phyloP scores from a whole-genome alignment of 2,888 invertebrate species.

The Acanthococcus lagerstroemiae region DNA sequence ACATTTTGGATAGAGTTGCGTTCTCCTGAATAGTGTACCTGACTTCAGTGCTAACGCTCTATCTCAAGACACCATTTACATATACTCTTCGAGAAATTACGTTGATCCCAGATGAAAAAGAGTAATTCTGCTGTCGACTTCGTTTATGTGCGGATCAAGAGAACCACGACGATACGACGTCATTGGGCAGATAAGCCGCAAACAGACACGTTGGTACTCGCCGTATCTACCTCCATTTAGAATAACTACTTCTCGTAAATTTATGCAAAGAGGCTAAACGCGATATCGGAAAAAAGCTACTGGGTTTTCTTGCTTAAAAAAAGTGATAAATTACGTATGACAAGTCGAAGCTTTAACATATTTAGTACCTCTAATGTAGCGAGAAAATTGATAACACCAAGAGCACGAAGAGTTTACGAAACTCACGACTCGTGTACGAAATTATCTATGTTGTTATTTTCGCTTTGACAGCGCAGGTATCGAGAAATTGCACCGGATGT shows the following conservation, averaged over 20 bases:
- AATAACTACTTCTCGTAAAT: conserved; percentile 24
- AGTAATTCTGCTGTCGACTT: no score
- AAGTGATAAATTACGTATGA: conserved; percentile 23
- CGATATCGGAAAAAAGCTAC: conserved; percentile 21
- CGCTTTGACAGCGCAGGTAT: not conserved
- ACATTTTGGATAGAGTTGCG: no score
- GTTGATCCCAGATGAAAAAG: no score
- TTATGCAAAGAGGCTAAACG: conserved; percentile 29
- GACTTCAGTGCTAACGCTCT: no score
- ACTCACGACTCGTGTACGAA: not conserved
- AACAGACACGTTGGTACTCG: conserved; percentile 19
- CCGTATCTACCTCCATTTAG: conserved; percentile 20
- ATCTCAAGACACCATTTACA: no score
- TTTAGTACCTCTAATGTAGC: conserved; percentile 4
- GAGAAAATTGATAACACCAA: conserved; percentile 1
- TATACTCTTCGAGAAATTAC: no score
- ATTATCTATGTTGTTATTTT: not conserved
- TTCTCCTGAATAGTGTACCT: no score
- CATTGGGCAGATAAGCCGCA: not conserved
- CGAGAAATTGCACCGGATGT: no score
- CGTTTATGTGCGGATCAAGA: no score
- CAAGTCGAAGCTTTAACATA: conserved; percentile 1
- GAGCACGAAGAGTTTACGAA: not conserved
- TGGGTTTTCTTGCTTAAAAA: conserved; percentile 9
- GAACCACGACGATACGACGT: no score